Evolutionary conservation across 2,888 invertebrate genomes (phyloP).

Genomic region (Drosophila lacicola): DNA sequence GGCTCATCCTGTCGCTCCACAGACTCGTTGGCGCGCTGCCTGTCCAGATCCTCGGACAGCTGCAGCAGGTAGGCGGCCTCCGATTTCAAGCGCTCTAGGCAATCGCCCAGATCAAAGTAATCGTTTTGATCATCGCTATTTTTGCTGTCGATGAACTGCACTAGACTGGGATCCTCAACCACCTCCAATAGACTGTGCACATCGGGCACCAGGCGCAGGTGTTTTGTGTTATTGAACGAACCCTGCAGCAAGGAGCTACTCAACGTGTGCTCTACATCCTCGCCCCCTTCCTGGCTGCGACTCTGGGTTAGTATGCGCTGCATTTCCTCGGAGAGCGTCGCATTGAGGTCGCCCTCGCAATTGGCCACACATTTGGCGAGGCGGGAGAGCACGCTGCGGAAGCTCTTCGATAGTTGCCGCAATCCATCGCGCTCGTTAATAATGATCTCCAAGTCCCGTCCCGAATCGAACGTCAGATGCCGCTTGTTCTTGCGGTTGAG

Average conservation of each 20-base stretch:
- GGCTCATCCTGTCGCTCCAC: constrained; percentile 71
- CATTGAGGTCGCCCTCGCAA: constrained; percentile 92
- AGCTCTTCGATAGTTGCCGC: constrained; percentile 88
- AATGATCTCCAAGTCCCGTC: constrained; percentile 83
- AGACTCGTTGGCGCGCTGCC: constrained; percentile 58
- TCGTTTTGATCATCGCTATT: constrained; percentile 82
- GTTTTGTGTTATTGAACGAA: constrained; percentile 77
- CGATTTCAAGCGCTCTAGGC: constrained; percentile 88
- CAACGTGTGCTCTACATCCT: constrained; percentile 68
- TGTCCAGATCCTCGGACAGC: constrained; percentile 85
- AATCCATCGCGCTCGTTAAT: constrained; percentile 87
- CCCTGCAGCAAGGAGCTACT: constrained; percentile 70
- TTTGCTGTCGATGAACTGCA: constrained; percentile 87
- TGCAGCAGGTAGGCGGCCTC: constrained; percentile 90
- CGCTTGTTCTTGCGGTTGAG: constrained; percentile 84
- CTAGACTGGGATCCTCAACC: constrained; percentile 87
- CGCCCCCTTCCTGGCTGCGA: constrained; percentile 72
- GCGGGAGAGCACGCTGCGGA: constrained; percentile 89
- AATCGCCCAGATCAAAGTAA: constrained; percentile 88
- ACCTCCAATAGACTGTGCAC: constrained; percentile 87
- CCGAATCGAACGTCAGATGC: constrained; percentile 84
- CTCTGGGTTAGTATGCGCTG: constrained; percentile 72
- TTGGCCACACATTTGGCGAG: constrained; percentile 90
- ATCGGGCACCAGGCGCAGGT: constrained; percentile 91
- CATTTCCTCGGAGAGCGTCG: constrained; percentile 88